Evolutionary conservation across 1,140 invertebrate genomes (phyloP).

Genomic region (Drosophila arizonae): DNA sequence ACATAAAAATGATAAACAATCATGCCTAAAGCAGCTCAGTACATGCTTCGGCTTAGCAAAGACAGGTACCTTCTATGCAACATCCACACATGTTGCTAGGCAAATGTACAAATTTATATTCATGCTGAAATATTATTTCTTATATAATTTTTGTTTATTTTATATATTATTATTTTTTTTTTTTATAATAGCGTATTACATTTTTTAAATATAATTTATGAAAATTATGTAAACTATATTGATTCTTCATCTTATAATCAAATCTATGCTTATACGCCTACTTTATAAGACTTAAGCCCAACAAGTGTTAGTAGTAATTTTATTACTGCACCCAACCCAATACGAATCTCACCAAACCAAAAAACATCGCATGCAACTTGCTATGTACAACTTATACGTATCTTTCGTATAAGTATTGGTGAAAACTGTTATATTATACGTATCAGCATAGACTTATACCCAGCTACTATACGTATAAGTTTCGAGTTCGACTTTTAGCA

Average conservation of each 20-base stretch:
- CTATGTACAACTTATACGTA: slow-evolving; percentile 15
- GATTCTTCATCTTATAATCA: no score
- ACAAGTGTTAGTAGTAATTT: slow-evolving; percentile 2
- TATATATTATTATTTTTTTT: not conserved
- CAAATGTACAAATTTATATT: no score
- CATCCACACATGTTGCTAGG: no score
- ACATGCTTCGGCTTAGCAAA: no score
- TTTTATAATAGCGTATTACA: not conserved
- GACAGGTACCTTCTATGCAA: no score
- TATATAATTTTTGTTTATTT: no score
- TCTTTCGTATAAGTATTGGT: not conserved
- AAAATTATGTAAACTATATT: no score
- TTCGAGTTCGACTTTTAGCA: not conserved
- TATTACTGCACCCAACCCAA: not conserved
- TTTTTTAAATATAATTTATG: not conserved
- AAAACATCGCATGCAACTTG: slow-evolving; percentile 14
- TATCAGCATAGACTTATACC: slow-evolving; percentile 9
- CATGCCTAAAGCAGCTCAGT: no score
- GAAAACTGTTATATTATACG: slow-evolving; percentile 20
- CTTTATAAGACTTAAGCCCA: slow-evolving; percentile 5
- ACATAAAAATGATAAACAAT: no score
- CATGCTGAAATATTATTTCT: no score
- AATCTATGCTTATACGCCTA: no score
- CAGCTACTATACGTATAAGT: slow-evolving; percentile 9
- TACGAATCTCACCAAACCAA: not conserved